Evolutionary conservation across 2,888 invertebrate genomes (phyloP).

Genomic region (Tubulanus polymorphus): DNA sequence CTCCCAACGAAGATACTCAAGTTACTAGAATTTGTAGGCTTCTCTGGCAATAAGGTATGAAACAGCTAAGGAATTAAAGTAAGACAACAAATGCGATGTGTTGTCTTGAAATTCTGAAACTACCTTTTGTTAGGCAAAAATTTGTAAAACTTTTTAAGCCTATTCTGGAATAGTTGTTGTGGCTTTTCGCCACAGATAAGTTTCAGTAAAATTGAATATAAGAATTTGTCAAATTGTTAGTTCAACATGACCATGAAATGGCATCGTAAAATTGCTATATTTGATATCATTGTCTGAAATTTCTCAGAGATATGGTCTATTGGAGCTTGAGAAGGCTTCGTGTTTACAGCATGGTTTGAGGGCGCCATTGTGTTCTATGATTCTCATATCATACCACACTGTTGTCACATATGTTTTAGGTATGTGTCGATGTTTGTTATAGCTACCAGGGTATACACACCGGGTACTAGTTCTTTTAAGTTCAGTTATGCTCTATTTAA

Average conservation of each 20-base stretch:
- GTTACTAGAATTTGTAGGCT: conserved; percentile 89
- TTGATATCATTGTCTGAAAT: neutral
- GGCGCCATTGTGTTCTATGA: conserved; percentile 80
- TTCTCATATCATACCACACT: conserved; percentile 79
- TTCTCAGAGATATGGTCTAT: conserved; percentile 67
- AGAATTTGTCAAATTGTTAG: no score
- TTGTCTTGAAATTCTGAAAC: neutral
- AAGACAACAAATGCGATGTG: neutral
- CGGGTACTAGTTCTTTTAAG: no score
- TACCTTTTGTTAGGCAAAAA: no score
- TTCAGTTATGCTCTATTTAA: neutral
- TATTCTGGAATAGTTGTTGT: no score
- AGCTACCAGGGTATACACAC: no score
- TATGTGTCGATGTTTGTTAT: conserved; percentile 34
- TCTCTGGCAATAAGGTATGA: conserved; percentile 65
- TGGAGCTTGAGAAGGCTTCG: conserved; percentile 71
- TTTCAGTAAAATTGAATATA: no score
- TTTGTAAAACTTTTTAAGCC: no score
- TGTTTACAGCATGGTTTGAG: conserved; percentile 70
- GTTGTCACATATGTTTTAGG: conserved; percentile 80
- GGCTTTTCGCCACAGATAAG: no score
- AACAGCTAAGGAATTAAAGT: neutral
- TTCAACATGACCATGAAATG: no score
- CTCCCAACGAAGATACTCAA: conserved; percentile 81
- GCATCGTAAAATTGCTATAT: no score